phyloP scores from a whole-genome alignment of 2,113 vertebrate genomes.

The Ranitomeya imitator region DNA sequence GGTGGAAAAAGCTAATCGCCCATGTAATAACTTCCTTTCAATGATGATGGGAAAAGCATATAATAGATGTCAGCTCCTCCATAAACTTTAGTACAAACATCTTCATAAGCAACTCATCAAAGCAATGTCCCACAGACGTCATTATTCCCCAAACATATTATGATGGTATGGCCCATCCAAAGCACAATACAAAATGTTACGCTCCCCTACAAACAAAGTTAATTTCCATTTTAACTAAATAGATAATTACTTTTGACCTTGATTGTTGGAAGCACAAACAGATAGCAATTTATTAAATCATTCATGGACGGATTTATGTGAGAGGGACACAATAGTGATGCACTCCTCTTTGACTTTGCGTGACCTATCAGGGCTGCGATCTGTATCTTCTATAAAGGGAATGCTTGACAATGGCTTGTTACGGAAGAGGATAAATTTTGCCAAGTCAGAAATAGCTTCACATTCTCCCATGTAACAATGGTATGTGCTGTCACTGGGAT shows the following conservation, averaged over 20 bases:
- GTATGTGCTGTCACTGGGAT: slow-evolving; percentile 35
- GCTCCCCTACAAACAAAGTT: neutral
- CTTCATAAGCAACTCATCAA: neutral
- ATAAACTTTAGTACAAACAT: neutral
- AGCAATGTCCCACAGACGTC: neutral
- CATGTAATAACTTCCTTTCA: neutral
- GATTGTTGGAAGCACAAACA: neutral
- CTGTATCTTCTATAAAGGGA: slow-evolving; percentile 22
- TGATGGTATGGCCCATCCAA: neutral
- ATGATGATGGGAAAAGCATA: neutral
- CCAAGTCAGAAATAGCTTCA: slow-evolving; percentile 49
- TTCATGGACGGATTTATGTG: neutral
- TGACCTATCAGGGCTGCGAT: slow-evolving; percentile 39
- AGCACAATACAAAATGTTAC: neutral
- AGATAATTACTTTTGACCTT: neutral
- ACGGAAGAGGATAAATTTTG: slow-evolving; percentile 21
- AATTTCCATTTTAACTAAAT: no score
- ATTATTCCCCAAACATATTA: neutral
- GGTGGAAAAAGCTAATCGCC: neutral
- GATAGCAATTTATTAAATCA: neutral
- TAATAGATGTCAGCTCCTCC: slow-evolving; percentile 4
- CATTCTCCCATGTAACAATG: slow-evolving; percentile 30
- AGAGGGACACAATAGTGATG: neutral
- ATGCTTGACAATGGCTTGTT: slow-evolving; percentile 31
- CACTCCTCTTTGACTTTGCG: slow-evolving; percentile 25